phyloP scores from a whole-genome alignment of 1,140 invertebrate genomes.

The Bemisia tabaci region DNA sequence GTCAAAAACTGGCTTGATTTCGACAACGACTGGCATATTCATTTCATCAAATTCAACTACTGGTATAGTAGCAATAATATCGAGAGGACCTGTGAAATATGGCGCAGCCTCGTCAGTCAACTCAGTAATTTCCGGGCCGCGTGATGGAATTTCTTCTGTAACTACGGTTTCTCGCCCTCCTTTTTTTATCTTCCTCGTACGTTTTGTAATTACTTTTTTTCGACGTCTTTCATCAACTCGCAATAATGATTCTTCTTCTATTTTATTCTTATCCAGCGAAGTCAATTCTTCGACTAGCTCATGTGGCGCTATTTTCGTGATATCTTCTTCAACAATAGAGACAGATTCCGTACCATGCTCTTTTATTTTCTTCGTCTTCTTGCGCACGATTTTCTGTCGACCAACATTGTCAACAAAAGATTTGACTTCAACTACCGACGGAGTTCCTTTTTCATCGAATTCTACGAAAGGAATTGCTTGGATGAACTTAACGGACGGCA shows the following conservation, averaged over 20 bases:
- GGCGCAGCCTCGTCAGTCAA: not conserved
- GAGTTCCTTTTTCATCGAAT: not conserved
- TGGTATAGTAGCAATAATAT: not conserved
- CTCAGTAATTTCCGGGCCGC: not conserved
- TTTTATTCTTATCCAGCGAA: not conserved
- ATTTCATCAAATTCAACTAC: not conserved
- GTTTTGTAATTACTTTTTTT: not conserved
- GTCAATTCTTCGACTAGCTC: not conserved
- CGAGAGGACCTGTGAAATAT: not conserved
- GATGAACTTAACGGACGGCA: not conserved
- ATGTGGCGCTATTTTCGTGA: not conserved
- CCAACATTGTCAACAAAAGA: not conserved
- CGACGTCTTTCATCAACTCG: not conserved
- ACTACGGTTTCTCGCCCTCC: slow-evolving; percentile 4
- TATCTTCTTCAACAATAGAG: not conserved
- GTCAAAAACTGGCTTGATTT: not conserved
- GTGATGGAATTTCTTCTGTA: slow-evolving; percentile 3
- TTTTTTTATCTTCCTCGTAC: slow-evolving; percentile 1
- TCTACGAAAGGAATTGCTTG: not conserved
- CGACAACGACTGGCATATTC: not conserved
- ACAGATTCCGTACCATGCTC: not conserved
- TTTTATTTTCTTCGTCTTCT: not conserved
- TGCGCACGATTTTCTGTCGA: not conserved
- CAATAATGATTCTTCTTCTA: not conserved
- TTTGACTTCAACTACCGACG: not conserved